Evolutionary conservation across 2,797 vertebrate species (phyloP).

Genomic region (Sylvilagus floridanus): DNA sequence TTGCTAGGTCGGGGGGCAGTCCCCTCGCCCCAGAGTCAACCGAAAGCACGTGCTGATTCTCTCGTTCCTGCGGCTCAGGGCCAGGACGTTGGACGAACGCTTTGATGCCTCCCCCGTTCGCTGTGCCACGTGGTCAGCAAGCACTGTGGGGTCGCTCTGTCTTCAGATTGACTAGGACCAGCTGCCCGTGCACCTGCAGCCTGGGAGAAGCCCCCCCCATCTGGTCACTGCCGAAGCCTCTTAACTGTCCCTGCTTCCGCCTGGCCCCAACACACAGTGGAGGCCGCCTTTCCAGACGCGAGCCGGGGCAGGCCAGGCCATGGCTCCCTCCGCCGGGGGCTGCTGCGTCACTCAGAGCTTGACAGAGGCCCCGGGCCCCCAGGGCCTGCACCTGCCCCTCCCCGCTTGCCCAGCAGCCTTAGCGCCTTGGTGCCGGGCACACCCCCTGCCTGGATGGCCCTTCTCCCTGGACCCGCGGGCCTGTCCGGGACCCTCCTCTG

Average conservation of each 20-base stretch:
- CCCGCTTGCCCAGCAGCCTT: background rate
- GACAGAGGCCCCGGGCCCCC: too few relatives aligned
- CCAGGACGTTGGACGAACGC: background rate
- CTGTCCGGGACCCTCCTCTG: background rate
- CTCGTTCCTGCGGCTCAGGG: background rate
- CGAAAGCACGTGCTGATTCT: background rate
- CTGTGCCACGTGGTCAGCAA: background rate
- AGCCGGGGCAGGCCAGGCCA: too few relatives aligned
- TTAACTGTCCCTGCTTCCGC: background rate
- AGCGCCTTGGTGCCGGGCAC: background rate
- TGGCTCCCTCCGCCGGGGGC: too few relatives aligned
- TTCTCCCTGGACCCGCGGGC: background rate
- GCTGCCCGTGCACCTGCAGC: background rate
- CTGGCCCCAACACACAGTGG: background rate
- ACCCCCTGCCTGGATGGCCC: background rate
- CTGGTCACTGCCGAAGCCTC: background rate
- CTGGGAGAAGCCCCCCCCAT: background rate
- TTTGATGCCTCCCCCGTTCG: background rate
- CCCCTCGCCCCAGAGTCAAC: background rate
- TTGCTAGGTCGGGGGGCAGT: background rate
- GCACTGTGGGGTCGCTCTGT: slow-evolving; percentile 12
- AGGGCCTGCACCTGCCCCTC: background rate
- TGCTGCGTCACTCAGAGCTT: too few relatives aligned
- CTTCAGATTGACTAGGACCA: background rate
- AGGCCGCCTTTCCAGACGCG: background rate